Percentiles rank a stretch among this genome's conserved stretches.
These are phyloP conservation scores for Origma solitaria DNA, from an alignment of 2,113 vertebrate genomes.

Conservation along the genomic window DNA sequence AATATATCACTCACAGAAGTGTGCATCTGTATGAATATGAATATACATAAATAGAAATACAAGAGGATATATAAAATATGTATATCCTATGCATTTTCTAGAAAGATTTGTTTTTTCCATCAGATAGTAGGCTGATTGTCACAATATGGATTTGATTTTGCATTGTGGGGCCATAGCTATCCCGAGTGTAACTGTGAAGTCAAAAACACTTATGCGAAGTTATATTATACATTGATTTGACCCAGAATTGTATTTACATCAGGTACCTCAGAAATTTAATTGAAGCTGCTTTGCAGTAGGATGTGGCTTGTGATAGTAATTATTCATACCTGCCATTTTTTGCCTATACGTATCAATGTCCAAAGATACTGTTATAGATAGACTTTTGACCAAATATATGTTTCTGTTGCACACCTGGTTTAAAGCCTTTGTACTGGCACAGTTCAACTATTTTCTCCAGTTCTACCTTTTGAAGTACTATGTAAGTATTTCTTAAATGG, in stretches of 20 bases:
- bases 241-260: not conserved
- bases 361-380: not conserved
- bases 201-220: not conserved
- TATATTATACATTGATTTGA: not conserved
- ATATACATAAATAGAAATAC: not conserved
- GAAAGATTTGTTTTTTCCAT: not conserved
- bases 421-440: not conserved
- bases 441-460: not conserved
- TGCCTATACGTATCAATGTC: not conserved
- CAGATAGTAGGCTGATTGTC: not conserved
- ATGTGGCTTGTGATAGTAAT: not conserved
- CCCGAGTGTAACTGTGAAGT: not conserved
- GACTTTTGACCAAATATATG: too few species aligned
- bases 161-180: not conserved
- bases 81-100: not conserved
- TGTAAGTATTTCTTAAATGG: not conserved
- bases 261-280: not conserved
- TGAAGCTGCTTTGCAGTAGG: not conserved
- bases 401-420: not conserved
- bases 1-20: not conserved
- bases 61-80: not conserved
- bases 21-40: not conserved
- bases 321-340: not conserved
- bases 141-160: conserved; percentile 1
- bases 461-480: not conserved